Evolutionary conservation across 2,888 invertebrate genomes (phyloP).

Genomic region (Heliconius cydno): DNA sequence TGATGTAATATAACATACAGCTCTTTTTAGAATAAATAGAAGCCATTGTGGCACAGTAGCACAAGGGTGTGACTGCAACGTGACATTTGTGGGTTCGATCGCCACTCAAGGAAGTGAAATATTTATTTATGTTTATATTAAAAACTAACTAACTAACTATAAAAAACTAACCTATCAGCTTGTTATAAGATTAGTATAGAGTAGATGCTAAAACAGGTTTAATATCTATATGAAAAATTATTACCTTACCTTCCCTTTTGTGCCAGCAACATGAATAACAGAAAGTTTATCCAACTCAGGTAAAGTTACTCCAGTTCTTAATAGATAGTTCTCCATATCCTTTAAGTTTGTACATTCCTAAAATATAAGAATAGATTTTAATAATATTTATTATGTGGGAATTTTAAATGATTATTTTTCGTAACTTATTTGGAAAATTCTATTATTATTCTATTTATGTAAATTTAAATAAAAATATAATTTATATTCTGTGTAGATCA

Average conservation of each 20-base stretch:
- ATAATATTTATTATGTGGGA: neutral
- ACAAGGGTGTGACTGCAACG: too few relatives aligned
- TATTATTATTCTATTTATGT: neutral
- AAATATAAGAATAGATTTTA: conserved; percentile 43
- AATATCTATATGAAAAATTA: conserved; percentile 16
- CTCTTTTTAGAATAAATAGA: too few relatives aligned
- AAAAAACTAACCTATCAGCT: too few relatives aligned
- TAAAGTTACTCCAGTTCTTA: conserved; percentile 85
- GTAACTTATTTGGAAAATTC: too few relatives aligned
- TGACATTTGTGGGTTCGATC: too few relatives aligned
- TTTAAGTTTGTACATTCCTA: conserved; percentile 76
- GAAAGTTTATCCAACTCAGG: conserved; percentile 88
- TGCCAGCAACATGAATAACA: conserved; percentile 97
- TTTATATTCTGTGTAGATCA: neutral
- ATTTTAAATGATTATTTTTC: neutral
- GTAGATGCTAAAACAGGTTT: neutral
- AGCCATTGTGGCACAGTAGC: too few relatives aligned
- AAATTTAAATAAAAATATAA: neutral
- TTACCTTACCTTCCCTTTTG: conserved; percentile 93
- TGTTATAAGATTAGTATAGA: neutral
- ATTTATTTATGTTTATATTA: too few relatives aligned
- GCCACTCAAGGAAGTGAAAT: too few relatives aligned
- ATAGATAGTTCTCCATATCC: conserved; percentile 84
- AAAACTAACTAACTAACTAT: too few relatives aligned
- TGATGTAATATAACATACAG: too few relatives aligned